A percentile compares a stretch with the other conserved stretches of the same genome.
Evolutionary conservation across 2,797 vertebrate species (phyloP).

Genomic region (Zalophus californianus): DNA sequence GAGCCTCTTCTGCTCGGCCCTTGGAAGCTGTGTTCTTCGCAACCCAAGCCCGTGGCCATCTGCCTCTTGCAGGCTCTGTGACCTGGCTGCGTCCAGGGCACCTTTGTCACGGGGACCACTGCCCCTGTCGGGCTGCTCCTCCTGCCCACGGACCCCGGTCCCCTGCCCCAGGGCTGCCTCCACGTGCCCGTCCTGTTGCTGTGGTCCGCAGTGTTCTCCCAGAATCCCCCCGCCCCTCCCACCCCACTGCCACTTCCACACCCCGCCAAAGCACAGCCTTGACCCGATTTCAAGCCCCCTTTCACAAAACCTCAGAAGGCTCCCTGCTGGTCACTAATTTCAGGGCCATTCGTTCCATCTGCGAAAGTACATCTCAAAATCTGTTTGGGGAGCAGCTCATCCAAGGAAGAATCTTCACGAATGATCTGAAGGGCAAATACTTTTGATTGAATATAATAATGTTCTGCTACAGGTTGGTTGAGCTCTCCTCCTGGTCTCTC

Average conservation of each 20-base stretch:
- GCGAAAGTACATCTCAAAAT: background rate
- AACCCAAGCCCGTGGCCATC: no score
- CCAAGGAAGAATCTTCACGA: background rate
- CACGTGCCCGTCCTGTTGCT: background rate
- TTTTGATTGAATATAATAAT: background rate
- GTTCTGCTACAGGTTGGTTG: background rate
- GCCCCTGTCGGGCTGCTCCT: background rate
- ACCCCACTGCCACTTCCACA: accelerated
- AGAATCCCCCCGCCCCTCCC: background rate
- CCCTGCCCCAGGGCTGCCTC: background rate
- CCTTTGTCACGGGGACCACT: background rate
- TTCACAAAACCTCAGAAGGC: background rate
- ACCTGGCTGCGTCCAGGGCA: background rate
- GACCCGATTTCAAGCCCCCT: background rate
- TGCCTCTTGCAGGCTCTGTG: background rate
- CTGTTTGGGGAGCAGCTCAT: background rate
- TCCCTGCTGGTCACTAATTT: background rate
- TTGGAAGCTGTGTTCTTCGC: no score
- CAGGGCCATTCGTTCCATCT: background rate
- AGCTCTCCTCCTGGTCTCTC: background rate
- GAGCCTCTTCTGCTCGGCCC: background rate
- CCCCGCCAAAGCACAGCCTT: background rate
- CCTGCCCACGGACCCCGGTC: accelerated
- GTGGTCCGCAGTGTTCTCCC: background rate
- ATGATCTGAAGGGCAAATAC: background rate